Base-by-base conservation (phyloP, 2,797 vertebrate species). In the Cuculus canorus region DNA sequence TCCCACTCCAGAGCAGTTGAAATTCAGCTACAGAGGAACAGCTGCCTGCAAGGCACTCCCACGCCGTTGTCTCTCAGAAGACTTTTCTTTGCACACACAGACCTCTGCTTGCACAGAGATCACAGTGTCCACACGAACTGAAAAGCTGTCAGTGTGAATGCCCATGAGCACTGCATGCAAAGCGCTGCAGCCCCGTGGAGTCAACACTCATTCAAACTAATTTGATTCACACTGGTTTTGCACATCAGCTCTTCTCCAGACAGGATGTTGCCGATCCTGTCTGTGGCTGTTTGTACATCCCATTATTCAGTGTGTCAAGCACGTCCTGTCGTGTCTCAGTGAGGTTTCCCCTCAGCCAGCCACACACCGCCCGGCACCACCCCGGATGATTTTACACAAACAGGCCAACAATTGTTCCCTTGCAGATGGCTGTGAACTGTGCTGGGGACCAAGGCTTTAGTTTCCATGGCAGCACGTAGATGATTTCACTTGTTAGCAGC, bases 401-500 rank as follows among this genome's bases (percentile, higher is more conserved):
- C 47, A 71, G 77, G n/a, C 11, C 80, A 17, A 54, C 47, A 53
- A 24, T 45, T 47, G 54, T 63, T 73, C 65, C 91, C 64, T 54
- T 32, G 75, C 69, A 47, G 82, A 69, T 22, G 72, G 71, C 88
- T 92, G 72, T 13, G 12, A 25, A 33, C 71, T 23, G 23, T 0
- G 2, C 76, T 15, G 60, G 50, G 61, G 61, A 88, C 91, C 32
- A 33, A 57, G 39, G 68, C 96, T 93, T 85, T 79, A 45, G 93
- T 95, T 96, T 85, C 93, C 93, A 96, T 93, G 86, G 90, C 91
- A 95, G 88, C 96, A 84, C 4, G 3, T 11, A 77, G 43, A 75
- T 0, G 1, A 77, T 59, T 73, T 77, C 77, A 8, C 70, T 70
- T 3, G 39, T 50, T 72, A 82, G 37, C 86, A 84, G 61, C 80